phyloP scores from a whole-genome alignment of 2,888 invertebrate genomes.

The Oligia strigilis region DNA sequence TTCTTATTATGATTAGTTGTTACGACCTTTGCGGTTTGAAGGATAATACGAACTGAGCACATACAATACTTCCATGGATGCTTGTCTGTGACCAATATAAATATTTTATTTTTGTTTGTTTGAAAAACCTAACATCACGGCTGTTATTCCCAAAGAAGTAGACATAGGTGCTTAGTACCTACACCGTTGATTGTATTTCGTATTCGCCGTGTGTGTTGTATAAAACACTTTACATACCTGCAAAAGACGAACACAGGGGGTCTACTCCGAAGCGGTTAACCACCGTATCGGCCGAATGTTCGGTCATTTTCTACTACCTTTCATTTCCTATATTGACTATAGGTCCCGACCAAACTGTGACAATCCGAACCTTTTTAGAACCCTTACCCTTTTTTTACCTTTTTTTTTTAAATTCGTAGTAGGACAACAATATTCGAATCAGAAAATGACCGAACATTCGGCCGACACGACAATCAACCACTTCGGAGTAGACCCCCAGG shows the following conservation, averaged over 20 bases:
- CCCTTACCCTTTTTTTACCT: too few species aligned
- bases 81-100: background rate
- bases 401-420: too few species aligned
- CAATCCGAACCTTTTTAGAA: too few species aligned
- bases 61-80: background rate
- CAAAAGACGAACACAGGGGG: background rate
- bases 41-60: slow-evolving; percentile 2
- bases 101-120: slow-evolving; percentile 6
- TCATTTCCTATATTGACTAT: too few species aligned
- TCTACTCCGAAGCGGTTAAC: too few species aligned
- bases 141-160: background rate
- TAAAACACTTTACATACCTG: background rate
- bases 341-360: too few species aligned
- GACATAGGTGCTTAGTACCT: background rate
- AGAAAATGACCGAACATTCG: too few species aligned
- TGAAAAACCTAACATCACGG: background rate
- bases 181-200: background rate
- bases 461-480: too few species aligned
- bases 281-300: too few species aligned
- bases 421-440: too few species aligned
- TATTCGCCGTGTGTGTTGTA: background rate
- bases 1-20: slow-evolving; percentile 12
- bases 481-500: too few species aligned
- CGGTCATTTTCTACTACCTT: too few species aligned
- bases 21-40: slow-evolving; percentile 47